Evolutionary conservation across 2,888 invertebrate species (phyloP).

Genomic region (Malachius bipustulatus): DNA sequence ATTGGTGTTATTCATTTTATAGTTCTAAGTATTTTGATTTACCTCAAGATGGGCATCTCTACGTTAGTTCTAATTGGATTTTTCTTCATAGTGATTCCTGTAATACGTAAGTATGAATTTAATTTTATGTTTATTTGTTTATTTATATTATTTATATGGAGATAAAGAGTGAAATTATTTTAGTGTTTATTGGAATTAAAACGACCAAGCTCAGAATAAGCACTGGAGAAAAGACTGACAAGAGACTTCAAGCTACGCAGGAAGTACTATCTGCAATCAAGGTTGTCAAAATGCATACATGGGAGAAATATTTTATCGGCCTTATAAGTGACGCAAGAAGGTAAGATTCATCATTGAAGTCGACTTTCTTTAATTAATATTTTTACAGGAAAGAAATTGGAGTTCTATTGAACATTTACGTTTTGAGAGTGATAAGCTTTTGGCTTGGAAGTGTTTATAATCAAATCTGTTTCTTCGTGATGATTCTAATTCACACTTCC

Average conservation of each 20-base stretch:
- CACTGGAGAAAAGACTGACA: conserved; percentile 27
- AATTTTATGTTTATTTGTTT: too few relatives aligned
- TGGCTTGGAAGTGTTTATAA: conserved; percentile 27
- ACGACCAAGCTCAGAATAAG: conserved; percentile 9
- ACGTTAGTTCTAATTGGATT: conserved; percentile 34
- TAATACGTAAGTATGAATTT: background rate
- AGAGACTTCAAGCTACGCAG: conserved; percentile 26
- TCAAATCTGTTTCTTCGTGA: conserved; percentile 30
- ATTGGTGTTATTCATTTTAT: conserved; percentile 74
- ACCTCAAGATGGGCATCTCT: conserved; percentile 39
- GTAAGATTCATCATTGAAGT: too few relatives aligned
- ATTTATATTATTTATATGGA: too few relatives aligned
- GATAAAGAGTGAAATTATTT: too few relatives aligned
- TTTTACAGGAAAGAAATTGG: conserved; percentile 52
- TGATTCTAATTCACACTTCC: conserved; percentile 48
- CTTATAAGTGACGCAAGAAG: conserved; percentile 41
- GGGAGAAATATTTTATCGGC: conserved; percentile 26
- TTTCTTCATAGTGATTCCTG: background rate
- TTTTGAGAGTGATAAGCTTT: conserved; percentile 26
- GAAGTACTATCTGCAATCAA: conserved; percentile 27
- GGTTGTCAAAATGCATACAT: conserved; percentile 30
- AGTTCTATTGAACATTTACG: conserved; percentile 34
- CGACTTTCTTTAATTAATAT: too few relatives aligned
- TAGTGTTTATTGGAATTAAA: conserved; percentile 7
- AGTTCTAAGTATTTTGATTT: conserved; percentile 67